Evolutionary conservation across 2,797 vertebrate species (phyloP), one percentile per base, ranked within the genome.

Genomic region (Selene dorsalis): DNA sequence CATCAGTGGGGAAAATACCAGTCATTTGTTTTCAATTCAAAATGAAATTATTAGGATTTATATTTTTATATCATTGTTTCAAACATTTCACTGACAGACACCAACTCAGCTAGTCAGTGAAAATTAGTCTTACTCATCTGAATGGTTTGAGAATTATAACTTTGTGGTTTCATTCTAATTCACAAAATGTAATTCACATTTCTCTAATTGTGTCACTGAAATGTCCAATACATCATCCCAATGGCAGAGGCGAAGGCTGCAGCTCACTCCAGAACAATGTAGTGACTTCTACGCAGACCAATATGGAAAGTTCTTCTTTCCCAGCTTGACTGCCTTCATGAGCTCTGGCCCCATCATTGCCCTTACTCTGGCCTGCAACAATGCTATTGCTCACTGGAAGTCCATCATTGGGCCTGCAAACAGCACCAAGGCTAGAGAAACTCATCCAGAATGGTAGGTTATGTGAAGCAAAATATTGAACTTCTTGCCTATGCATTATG

Each of bases 201-300:
- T n/a, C 4, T 47, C 16, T 9, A 48, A 48, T 57, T 2, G 47
- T 73, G 50, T 60, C 24, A 67, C 32, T 69, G 3, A 72, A 32
- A 1, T 76, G 26, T 71, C 10, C 11, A 45, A 56, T 57, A 45
- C 4, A 38, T 56, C 0, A 58, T 66, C 5, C 22, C 45, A 77
- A 22, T 17, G 11, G 14, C 24, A 99, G 98, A 98, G 94, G 91
- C 92, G 96, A 83, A 96, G 86, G 76, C 89, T 99, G 47, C 96
- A 94, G 20, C 89, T 99, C 14, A 98, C 96, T 88, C 97, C 96
- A 62, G 97, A 99, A 84, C 96, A 98, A 69, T 98, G 98, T 86
- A 96, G 96, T 85, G 97, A 98, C 87, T 98, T 99, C 82, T 99
- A 99, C 17, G 94, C 95, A 35, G 95, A 98, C 43, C 96, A 96